Evolutionary conservation across 2,797 vertebrate genomes (phyloP), one percentile per base, ranked within the genome.

Genomic region (Dallia pectoralis): DNA sequence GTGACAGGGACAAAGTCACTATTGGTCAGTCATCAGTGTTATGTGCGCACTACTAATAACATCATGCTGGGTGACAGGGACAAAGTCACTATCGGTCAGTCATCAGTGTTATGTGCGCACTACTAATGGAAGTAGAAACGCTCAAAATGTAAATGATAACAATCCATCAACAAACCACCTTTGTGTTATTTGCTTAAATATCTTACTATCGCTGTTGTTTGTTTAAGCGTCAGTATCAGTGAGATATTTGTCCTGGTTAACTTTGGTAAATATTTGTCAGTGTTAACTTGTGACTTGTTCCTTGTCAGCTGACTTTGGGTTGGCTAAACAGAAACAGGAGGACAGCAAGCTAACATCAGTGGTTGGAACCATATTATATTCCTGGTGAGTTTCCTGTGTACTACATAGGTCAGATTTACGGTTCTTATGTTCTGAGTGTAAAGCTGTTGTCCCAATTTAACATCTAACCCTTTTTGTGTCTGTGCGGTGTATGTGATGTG

Each of bases 271-370:
- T 15, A 63, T 30, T 63, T 63, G 11, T 27, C 9, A 11, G 4
- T 61, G 22, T 8, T 61, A 14, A 61, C 59, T 0, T 61, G 59
- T 61, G 62, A 63, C 29, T 29, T 27, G 70, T 53, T 76, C 51
- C 49, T 1, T 72, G 85, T 90, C 80, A 97, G 95, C 96, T 83
- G 95, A 96, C 87, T 98, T 97, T 71, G 95, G 95, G 53, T 94
- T 99, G 7, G 95, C 96, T 19, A 97, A 98, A 80, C 94, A 97
- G 88, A 97, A 98, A 69, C 93, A 96, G 85, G 96, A 96, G 86
- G 96, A 92, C 86, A 93, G 94, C 89, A 97, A 95, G 83, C 91
- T 97, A 48, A 95, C 88, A 0, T 97, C 95, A 0, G 91, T 96
- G 78, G 96, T 98, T 40, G 95, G 96, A 86, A 95, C 96, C 40